These are phyloP conservation scores for Agrochola lychnidis DNA, from an alignment of 2,888 invertebrate genomes.

Conservation along the genomic window DNA sequence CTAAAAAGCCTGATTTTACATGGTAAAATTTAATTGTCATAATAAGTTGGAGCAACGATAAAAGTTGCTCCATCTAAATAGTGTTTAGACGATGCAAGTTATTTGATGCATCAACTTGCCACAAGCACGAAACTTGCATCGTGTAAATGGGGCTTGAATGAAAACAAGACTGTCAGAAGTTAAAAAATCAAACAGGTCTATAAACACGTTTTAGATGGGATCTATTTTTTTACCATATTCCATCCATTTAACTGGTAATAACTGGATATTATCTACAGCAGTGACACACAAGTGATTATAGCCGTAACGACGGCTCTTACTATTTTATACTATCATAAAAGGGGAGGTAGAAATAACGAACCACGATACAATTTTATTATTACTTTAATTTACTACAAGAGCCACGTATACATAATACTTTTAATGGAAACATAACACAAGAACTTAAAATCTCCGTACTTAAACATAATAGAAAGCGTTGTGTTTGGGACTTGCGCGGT, in stretches of 20 bases:
- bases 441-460: conserved; percentile 8
- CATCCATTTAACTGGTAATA: background rate
- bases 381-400: conserved; percentile 64
- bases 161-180: background rate
- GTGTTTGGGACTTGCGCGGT: conserved; percentile 15
- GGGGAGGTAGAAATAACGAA: conserved; percentile 34
- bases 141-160: background rate
- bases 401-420: conserved; percentile 61
- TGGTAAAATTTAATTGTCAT: background rate
- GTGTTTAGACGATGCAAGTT: background rate
- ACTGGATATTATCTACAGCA: background rate
- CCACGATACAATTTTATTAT: conserved; percentile 27
- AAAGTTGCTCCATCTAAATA: background rate
- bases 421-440: conserved; percentile 48
- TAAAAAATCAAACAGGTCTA: background rate
- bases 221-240: background rate
- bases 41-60: background rate
- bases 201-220: background rate
- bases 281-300: conserved; percentile 6
- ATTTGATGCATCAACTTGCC: background rate
- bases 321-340: conserved; percentile 19
- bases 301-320: conserved; percentile 8
- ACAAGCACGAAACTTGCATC: background rate
- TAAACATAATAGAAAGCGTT: conserved; percentile 32
- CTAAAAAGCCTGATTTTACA: background rate